Base-by-base conservation (phyloP, 2,888 invertebrate species). In the Siphonodentalium dalli region DNA sequence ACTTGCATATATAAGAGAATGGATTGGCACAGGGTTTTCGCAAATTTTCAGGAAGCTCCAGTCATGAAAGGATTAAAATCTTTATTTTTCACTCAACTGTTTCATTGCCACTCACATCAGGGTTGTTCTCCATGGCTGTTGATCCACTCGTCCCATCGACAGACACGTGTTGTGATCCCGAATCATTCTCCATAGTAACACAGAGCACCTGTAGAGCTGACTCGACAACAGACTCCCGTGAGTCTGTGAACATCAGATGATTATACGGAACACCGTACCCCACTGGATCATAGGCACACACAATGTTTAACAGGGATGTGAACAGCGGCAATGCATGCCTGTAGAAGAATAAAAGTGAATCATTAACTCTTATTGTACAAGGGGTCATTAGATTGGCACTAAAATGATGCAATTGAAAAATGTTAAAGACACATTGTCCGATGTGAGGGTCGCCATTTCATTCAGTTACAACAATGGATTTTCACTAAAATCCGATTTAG, bases 201-300 rank as follows among this genome's bases (percentile, higher is more conserved):
- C 98, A 95, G 11, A 99, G 86, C 11, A 81, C 79, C 63, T 81
- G 79, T 20, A 79, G 64, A 1, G 77, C 74, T 11, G 72, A 68
- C 58, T 99, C 97, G 0, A 98, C 98, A 11, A 99, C 84, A 0
- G 95, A 93, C 78, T 98, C 98, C 35, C 93, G 84, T 0, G 91
- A 90, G 82, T 99, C 98, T 2, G 88, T 88, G 80, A 98, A 98
- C 55, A 99, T 83, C 41, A 99, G 86, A 80, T 99, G 98, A 85
- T 99, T 99, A 84, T 99, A 99, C 0, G 99, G 99, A 42, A 87
- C 72, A 2, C 98, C 98, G 62, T 95, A 88, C 0, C 99, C 98
- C n/a, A 96, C 93, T 0, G 99, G 99, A 84, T 99, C 96, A 82
- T 99, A 99, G 0, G 95, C 91, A 79, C 95, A 96, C 8, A 98